Evolutionary conservation across 2,888 invertebrate genomes (phyloP).

Genomic region (Tridacna gigas): DNA sequence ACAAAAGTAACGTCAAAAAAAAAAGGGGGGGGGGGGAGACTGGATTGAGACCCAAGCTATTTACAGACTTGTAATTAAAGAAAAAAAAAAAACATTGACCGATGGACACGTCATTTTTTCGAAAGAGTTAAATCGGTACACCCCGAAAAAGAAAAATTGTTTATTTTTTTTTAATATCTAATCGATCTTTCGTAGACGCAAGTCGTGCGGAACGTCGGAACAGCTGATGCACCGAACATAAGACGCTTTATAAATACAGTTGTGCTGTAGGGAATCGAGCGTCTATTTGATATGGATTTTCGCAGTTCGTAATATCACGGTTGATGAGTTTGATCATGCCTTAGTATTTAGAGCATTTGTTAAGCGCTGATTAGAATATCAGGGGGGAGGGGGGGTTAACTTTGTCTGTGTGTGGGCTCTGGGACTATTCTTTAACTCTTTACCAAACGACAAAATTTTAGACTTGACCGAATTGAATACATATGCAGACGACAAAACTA

Average conservation of each 20-base stretch:
- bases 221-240: slow-evolving; percentile 40
- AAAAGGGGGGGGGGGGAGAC: too few relatives aligned
- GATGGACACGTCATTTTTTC: too few relatives aligned
- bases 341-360: slow-evolving; percentile 22
- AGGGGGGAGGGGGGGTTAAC: background rate
- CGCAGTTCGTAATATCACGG: slow-evolving; percentile 26
- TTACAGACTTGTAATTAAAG: too few relatives aligned
- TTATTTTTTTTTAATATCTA: slow-evolving; percentile 14
- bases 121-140: background rate
- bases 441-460: too few relatives aligned
- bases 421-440: too few relatives aligned
- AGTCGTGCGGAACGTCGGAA: slow-evolving; percentile 20
- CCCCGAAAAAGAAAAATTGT: background rate
- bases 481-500: too few relatives aligned
- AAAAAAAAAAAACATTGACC: too few relatives aligned
- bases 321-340: slow-evolving; percentile 17
- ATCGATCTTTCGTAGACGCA: slow-evolving; percentile 23
- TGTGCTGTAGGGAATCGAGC: slow-evolving; percentile 28
- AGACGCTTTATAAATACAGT: slow-evolving; percentile 25
- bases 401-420: slow-evolving; percentile 14
- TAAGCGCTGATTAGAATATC: slow-evolving; percentile 16
- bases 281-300: slow-evolving; percentile 29
- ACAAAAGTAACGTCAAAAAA: too few relatives aligned
- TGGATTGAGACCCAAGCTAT: too few relatives aligned
- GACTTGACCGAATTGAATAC: too few relatives aligned